Conservation (phyloP, 2,888 invertebrate species). For the Drosophila engyochracea region DNA sequence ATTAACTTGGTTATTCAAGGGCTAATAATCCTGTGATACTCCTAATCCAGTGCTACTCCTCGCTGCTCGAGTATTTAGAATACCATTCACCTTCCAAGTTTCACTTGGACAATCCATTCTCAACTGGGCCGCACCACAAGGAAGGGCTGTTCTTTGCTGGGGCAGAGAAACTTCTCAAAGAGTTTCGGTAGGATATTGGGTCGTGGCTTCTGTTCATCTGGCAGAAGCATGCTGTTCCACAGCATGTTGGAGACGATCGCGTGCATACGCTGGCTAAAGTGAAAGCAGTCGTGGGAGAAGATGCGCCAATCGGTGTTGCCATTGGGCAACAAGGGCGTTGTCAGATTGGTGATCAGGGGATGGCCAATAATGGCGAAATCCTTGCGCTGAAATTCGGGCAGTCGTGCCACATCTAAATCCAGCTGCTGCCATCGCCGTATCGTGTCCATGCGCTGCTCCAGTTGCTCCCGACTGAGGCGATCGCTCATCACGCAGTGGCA, state of each 20-base stretch:
- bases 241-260: slow-evolving; percentile 86
- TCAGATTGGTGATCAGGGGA: slow-evolving; percentile 80
- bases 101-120: slow-evolving; percentile 1
- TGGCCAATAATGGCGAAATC: slow-evolving; percentile 88
- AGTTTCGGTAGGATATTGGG: slow-evolving; percentile 31
- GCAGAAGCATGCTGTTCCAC: slow-evolving; percentile 87
- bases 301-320: slow-evolving; percentile 86
- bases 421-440: slow-evolving; percentile 85
- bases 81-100: background rate
- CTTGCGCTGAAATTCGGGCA: slow-evolving; percentile 81
- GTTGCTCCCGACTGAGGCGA: slow-evolving; percentile 36
- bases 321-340: slow-evolving; percentile 81
- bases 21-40: background rate
- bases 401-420: slow-evolving; percentile 86
- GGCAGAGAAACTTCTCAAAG: slow-evolving; percentile 77
- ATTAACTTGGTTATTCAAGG: background rate
- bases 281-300: slow-evolving; percentile 88
- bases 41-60: background rate
- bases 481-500: slow-evolving; percentile 79
- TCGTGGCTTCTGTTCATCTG: slow-evolving; percentile 84
- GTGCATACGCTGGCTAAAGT: slow-evolving; percentile 87
- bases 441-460: slow-evolving; percentile 40
- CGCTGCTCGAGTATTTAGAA: background rate
- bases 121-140: slow-evolving; percentile 74
- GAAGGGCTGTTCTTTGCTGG: slow-evolving; percentile 80